Evolutionary conservation across 2,797 vertebrate genomes (phyloP).

Genomic region (Enteromius afrohamiltoni): DNA sequence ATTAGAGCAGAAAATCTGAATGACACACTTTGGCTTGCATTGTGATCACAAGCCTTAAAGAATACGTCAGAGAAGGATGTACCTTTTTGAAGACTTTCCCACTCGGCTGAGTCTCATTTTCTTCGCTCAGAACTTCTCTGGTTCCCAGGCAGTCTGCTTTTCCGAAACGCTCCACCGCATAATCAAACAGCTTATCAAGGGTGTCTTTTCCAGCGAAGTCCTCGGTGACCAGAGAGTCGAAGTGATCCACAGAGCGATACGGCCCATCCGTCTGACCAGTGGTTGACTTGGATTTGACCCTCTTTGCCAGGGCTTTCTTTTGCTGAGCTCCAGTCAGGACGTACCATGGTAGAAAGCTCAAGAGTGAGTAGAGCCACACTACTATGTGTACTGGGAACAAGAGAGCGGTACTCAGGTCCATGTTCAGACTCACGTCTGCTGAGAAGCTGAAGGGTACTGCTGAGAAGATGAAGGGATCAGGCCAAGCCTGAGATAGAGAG

Average conservation of each 20-base stretch:
- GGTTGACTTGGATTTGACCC: conserved; percentile 88
- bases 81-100: conserved; percentile 99
- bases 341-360: conserved; percentile 98
- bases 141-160: conserved; percentile 86
- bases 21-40: neutral
- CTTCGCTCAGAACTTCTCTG: conserved; percentile 88
- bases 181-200: conserved; percentile 90
- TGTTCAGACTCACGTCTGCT: conserved; percentile 83
- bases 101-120: conserved; percentile 93
- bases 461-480: conserved; percentile 31
- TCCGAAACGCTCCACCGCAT: conserved; percentile 85
- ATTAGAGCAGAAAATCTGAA: neutral
- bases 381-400: conserved; percentile 90
- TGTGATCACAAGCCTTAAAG: neutral
- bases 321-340: conserved; percentile 89
- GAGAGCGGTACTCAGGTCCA: conserved; percentile 81
- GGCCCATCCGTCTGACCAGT: conserved; percentile 85
- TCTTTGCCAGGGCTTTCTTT: conserved; percentile 84
- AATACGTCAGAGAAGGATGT: conserved; percentile 40
- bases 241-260: conserved; percentile 88
- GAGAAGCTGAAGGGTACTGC: conserved; percentile 8
- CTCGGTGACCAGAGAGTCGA: conserved; percentile 86
- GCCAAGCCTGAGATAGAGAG: neutral
- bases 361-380: conserved; percentile 90
- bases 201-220: conserved; percentile 92